A percentile compares a stretch with the other conserved stretches of the same genome.
phyloP scores from a whole-genome alignment of 1,140 invertebrate species.

The Acromyrmex heyeri region DNA sequence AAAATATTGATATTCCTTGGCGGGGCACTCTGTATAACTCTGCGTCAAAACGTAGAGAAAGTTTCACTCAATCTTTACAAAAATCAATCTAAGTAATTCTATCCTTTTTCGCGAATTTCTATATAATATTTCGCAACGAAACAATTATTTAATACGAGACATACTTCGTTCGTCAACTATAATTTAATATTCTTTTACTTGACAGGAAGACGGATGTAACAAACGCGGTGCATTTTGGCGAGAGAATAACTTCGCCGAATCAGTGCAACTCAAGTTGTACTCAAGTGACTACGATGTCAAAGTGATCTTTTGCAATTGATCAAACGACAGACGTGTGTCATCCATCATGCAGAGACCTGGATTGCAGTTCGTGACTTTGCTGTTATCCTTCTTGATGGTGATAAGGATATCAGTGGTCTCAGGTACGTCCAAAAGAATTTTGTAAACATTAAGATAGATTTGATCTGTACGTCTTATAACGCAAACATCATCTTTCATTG shows the following conservation, averaged over 20 bases:
- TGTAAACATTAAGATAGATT: slow-evolving; percentile 4
- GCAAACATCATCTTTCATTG: slow-evolving; percentile 19
- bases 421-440: slow-evolving; percentile 25
- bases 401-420: slow-evolving; percentile 28
- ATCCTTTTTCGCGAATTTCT: background rate
- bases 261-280: slow-evolving; percentile 13
- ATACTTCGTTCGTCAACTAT: background rate
- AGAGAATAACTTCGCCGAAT: slow-evolving; percentile 27
- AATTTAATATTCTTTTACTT: slow-evolving; percentile 6
- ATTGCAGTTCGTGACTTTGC: slow-evolving; percentile 35
- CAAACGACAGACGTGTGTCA: slow-evolving; percentile 17
- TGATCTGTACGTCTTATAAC: background rate
- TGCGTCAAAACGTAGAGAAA: slow-evolving; percentile 6
- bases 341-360: slow-evolving; percentile 37
- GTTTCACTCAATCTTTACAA: background rate
- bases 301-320: slow-evolving; percentile 45
- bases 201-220: slow-evolving; percentile 33
- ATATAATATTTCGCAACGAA: background rate
- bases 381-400: slow-evolving; percentile 21
- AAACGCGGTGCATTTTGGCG: slow-evolving; percentile 30
- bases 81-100: background rate
- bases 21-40: background rate
- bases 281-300: slow-evolving; percentile 29
- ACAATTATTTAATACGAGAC: background rate
- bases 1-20: slow-evolving; percentile 39